Evolutionary conservation across 2,113 vertebrate genomes (phyloP).

Genomic region (Leptodactylus fuscus): DNA sequence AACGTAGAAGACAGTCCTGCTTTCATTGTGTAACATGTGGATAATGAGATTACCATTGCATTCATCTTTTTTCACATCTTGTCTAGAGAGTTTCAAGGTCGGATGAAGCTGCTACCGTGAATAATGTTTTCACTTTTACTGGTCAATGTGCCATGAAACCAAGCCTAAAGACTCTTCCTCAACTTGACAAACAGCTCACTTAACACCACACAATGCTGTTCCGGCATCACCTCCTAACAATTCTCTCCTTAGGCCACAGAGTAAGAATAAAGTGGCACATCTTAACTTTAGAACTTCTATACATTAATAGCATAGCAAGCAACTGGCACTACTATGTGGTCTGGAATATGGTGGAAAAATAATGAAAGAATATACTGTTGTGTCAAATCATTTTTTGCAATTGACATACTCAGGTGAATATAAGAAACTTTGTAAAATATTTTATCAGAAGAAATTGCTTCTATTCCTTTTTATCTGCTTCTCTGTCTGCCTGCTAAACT

Average conservation of each 20-base stretch:
- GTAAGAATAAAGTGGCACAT: background rate
- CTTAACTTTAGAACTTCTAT: background rate
- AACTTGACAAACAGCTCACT: slow-evolving; percentile 30
- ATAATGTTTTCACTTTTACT: slow-evolving; percentile 37
- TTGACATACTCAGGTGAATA: too few species aligned
- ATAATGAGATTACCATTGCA: background rate
- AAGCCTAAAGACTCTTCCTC: background rate
- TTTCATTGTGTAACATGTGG: background rate
- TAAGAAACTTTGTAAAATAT: too few species aligned
- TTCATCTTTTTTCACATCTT: slow-evolving; percentile 22
- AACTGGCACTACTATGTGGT: too few species aligned
- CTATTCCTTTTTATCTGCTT: too few species aligned
- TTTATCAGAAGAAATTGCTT: too few species aligned
- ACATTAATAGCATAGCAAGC: background rate
- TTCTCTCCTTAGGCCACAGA: background rate
- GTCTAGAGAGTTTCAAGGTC: slow-evolving; percentile 48
- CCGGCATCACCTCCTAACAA: background rate
- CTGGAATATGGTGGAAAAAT: too few species aligned
- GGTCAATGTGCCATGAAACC: slow-evolving; percentile 51
- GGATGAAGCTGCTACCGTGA: slow-evolving; percentile 40
- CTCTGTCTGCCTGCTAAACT: too few species aligned
- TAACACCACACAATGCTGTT: background rate
- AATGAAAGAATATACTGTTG: too few species aligned
- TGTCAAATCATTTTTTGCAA: too few species aligned
- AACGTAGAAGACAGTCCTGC: background rate